A percentile compares a stretch with the other conserved stretches of the same genome.
Evolutionary conservation across 2,888 invertebrate genomes (phyloP).

Genomic region (Patella pellucida): DNA sequence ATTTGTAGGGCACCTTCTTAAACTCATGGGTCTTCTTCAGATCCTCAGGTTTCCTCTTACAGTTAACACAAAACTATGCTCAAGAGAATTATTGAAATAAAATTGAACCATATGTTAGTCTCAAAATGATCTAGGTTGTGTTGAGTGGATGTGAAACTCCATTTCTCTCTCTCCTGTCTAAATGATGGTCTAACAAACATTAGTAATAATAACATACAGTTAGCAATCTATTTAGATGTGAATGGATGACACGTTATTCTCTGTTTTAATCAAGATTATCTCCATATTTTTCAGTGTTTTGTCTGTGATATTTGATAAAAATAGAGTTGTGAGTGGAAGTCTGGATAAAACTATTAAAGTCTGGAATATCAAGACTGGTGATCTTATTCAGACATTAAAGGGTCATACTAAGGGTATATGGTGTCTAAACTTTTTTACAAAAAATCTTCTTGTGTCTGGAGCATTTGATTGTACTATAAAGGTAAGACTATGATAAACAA

Average conservation of each 20-base stretch:
- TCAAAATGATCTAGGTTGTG: too few relatives aligned
- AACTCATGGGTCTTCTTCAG: too few relatives aligned
- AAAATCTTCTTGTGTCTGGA: constrained; percentile 63
- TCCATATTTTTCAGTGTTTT: constrained; percentile 52
- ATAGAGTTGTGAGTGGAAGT: constrained; percentile 62
- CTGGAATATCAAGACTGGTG: constrained; percentile 62
- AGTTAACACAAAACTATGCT: too few relatives aligned
- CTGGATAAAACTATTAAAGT: constrained; percentile 62
- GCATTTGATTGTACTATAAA: constrained; percentile 64
- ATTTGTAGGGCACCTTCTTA: not conserved
- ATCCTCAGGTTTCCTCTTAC: too few relatives aligned
- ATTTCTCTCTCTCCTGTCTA: not conserved
- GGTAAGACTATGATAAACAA: constrained; percentile 42
- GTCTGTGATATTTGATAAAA: constrained; percentile 55
- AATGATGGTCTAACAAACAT: not conserved
- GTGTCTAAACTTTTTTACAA: constrained; percentile 66
- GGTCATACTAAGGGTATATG: constrained; percentile 66
- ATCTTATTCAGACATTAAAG: constrained; percentile 51
- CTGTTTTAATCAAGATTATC: not conserved
- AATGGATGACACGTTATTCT: not conserved
- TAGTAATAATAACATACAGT: too few relatives aligned
- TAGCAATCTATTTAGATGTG: too few relatives aligned
- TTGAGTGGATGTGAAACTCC: too few relatives aligned
- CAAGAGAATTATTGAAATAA: too few relatives aligned
- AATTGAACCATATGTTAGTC: too few relatives aligned